Conservation (phyloP, 2,113 vertebrate genomes). For the Hiodon alosoides region DNA sequence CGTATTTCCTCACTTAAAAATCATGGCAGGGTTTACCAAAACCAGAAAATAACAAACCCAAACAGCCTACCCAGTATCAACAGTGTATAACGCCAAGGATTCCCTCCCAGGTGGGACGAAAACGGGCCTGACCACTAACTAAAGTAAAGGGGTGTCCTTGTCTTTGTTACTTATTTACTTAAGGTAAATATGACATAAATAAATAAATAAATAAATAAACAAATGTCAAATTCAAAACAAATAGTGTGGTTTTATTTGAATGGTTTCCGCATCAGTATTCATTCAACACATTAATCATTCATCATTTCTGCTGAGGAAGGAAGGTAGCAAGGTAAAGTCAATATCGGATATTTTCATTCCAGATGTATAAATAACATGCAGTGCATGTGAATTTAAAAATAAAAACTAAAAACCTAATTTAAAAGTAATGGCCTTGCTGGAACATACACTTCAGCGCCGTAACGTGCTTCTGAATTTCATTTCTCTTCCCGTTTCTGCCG, state of each 20-base stretch:
- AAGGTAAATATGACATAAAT: too few species aligned
- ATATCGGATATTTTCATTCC: constrained; percentile 3
- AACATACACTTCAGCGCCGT: constrained; percentile 13
- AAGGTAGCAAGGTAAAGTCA: constrained; percentile 12
- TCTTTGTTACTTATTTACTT: too few species aligned
- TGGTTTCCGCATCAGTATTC: constrained; percentile 12
- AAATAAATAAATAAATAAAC: too few species aligned
- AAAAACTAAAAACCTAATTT: constrained; percentile 1
- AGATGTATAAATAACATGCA: constrained; percentile 10
- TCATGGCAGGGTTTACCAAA: too few species aligned
- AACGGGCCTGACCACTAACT: too few species aligned
- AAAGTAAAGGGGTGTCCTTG: too few species aligned
- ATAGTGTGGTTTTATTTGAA: constrained; percentile 15
- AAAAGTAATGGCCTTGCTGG: constrained; percentile 10
- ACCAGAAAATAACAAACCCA: too few species aligned
- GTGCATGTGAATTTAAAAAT: constrained; percentile 7
- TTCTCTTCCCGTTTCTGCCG: not conserved
- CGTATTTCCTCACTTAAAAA: too few species aligned
- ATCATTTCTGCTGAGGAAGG: not conserved
- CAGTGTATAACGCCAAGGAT: too few species aligned
- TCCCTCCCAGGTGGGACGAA: too few species aligned
- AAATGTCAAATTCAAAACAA: constrained; percentile 18
- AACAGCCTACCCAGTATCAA: too few species aligned
- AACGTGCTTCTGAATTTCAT: constrained; percentile 23
- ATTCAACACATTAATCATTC: constrained; percentile 16